Conservation (phyloP, 2,113 vertebrate genomes). For the Takifugu flavidus region DNA sequence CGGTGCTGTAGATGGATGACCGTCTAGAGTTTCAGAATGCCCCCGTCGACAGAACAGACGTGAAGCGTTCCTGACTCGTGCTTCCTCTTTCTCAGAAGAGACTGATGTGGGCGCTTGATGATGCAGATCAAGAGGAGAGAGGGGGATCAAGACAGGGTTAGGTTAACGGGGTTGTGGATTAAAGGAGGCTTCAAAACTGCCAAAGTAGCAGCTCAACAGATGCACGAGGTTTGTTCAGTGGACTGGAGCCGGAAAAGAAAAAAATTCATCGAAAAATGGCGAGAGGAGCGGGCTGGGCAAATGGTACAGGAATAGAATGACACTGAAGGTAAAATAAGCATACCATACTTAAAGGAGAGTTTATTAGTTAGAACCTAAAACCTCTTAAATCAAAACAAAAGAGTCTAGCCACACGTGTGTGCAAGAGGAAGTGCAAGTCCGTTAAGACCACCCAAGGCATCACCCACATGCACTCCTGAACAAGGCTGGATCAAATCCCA, state of each 20-base stretch:
- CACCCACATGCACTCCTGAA: slow-evolving; percentile 72
- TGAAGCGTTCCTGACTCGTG: slow-evolving; percentile 56
- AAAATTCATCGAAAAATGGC: slow-evolving; percentile 28
- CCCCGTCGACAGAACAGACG: slow-evolving; percentile 44
- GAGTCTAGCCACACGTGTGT: slow-evolving; percentile 75
- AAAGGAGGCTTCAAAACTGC: slow-evolving; percentile 10
- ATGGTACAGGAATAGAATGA: slow-evolving; percentile 66
- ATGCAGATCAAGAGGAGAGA: slow-evolving; percentile 47
- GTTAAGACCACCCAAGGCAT: slow-evolving; percentile 77
- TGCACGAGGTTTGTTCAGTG: slow-evolving; percentile 21
- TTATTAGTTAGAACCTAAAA: slow-evolving; percentile 77
- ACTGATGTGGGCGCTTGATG: slow-evolving; percentile 55
- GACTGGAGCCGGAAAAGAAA: slow-evolving; percentile 12
- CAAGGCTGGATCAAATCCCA: slow-evolving; percentile 36
- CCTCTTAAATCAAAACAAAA: slow-evolving; percentile 77
- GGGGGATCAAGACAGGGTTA: slow-evolving; percentile 7
- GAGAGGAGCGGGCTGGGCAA: slow-evolving; percentile 19
- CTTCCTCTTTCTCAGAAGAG: slow-evolving; percentile 49
- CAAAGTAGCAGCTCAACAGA: slow-evolving; percentile 13
- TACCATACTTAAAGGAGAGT: slow-evolving; percentile 73
- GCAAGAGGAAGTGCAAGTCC: slow-evolving; percentile 67
- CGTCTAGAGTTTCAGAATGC: slow-evolving; percentile 61
- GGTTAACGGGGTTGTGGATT: slow-evolving; percentile 10
- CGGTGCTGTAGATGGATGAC: slow-evolving; percentile 46
- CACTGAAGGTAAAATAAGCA: slow-evolving; percentile 79